phyloP scores from a whole-genome alignment of 2,888 invertebrate genomes.

The Diloba caeruleocephala region DNA sequence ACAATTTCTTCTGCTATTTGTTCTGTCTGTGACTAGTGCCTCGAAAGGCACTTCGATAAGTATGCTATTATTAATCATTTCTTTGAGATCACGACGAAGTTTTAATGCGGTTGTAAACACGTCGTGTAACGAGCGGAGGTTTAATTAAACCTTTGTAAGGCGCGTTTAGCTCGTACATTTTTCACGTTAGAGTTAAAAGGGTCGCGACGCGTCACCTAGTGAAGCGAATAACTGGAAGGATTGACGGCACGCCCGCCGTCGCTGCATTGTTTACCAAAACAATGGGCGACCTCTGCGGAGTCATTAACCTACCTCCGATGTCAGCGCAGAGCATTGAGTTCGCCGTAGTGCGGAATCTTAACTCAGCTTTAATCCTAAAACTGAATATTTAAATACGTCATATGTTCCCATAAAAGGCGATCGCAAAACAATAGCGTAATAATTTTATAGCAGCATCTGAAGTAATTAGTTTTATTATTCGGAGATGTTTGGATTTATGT shows the following conservation, averaged over 20 bases:
- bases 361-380: constrained; percentile 61
- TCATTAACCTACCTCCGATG: constrained; percentile 87
- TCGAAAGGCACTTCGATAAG: too few relatives aligned
- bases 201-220: constrained; percentile 77
- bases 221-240: constrained; percentile 81
- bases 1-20: constrained; percentile 49
- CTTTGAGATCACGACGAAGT: constrained; percentile 21
- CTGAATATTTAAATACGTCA: constrained; percentile 47
- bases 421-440: constrained; percentile 26
- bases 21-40: constrained; percentile 23
- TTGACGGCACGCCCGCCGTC: constrained; percentile 75
- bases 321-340: constrained; percentile 62
- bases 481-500: too few relatives aligned
- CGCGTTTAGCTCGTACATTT: constrained; percentile 64
- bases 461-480: constrained; percentile 21
- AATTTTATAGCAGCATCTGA: constrained; percentile 22
- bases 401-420: constrained; percentile 20
- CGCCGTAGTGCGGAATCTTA: constrained; percentile 65
- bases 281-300: constrained; percentile 86
- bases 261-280: constrained; percentile 86
- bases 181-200: constrained; percentile 75
- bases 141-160: constrained; percentile 63
- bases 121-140: constrained; percentile 43
- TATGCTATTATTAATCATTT: constrained; percentile 38
- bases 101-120: constrained; percentile 49